Conservation (phyloP, 2,888 invertebrate genomes). For the Erynnis tages region DNA sequence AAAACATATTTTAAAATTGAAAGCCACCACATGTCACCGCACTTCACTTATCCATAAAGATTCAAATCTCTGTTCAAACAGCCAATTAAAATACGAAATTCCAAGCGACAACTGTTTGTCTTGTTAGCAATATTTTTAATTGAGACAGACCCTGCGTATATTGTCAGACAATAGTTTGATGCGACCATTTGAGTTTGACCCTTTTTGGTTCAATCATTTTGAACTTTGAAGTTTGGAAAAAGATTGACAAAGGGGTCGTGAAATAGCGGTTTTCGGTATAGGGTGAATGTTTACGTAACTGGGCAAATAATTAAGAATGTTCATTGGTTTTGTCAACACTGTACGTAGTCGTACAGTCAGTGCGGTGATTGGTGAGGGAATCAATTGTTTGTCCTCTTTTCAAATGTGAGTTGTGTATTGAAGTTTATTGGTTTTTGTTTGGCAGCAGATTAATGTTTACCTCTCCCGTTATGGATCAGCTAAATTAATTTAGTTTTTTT, state of each 20-base stretch:
- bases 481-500: background rate
- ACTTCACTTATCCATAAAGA: conserved; percentile 49
- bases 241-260: conserved; percentile 40
- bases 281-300: conserved; percentile 73
- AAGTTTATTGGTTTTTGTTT: conserved; percentile 53
- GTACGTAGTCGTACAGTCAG: conserved; percentile 46
- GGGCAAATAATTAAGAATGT: conserved; percentile 79
- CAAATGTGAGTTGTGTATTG: conserved; percentile 48
- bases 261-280: conserved; percentile 44
- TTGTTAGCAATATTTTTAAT: conserved; percentile 78
- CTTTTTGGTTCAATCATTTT: conserved; percentile 27
- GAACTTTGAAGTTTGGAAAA: conserved; percentile 25
- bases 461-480: conserved; percentile 15
- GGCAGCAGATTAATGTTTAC: conserved; percentile 36
- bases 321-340: conserved; percentile 78
- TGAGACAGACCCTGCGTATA: conserved; percentile 67
- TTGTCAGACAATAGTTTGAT: conserved; percentile 66
- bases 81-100: conserved; percentile 71
- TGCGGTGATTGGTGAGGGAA: conserved; percentile 56
- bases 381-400: conserved; percentile 62
- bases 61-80: conserved; percentile 61
- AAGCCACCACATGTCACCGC: conserved; percentile 41
- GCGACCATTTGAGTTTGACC: conserved; percentile 46
- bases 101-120: conserved; percentile 73
- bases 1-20: background rate